phyloP scores from a whole-genome alignment of 2,797 vertebrate genomes.

The Champsocephalus esox region DNA sequence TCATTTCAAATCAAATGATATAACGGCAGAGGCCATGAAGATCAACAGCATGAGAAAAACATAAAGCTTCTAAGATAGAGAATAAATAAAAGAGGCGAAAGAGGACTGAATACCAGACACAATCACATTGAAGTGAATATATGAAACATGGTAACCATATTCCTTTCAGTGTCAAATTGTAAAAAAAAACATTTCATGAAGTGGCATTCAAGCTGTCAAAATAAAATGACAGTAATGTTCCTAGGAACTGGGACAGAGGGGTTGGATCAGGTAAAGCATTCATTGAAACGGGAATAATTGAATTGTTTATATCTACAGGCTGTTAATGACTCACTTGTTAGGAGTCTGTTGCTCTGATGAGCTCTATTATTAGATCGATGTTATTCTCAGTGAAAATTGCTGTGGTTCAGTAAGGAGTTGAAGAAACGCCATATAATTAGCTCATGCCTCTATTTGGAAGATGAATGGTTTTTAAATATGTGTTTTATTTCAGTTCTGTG shows the following conservation, averaged over 20 bases:
- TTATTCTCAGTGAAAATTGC: slow-evolving; percentile 18
- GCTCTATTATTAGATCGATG: slow-evolving; percentile 36
- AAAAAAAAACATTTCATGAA: slow-evolving; percentile 27
- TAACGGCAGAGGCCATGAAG: neutral
- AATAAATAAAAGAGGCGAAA: slow-evolving; percentile 1
- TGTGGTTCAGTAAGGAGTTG: slow-evolving; percentile 4
- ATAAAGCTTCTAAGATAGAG: neutral
- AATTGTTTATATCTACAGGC: slow-evolving; percentile 32
- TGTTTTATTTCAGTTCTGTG: neutral
- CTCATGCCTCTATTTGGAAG: neutral
- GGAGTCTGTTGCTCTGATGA: slow-evolving; percentile 36
- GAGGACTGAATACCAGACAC: neutral
- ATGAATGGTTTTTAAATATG: neutral
- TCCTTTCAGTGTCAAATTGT: too few species aligned
- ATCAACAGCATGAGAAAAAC: slow-evolving; percentile 26
- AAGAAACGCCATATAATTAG: slow-evolving; percentile 2
- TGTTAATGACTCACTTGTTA: slow-evolving; percentile 34
- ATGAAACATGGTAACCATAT: too few species aligned
- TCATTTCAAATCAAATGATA: slow-evolving; percentile 39
- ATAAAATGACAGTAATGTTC: slow-evolving; percentile 15
- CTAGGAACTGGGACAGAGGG: slow-evolving; percentile 19
- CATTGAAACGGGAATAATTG: slow-evolving; percentile 25
- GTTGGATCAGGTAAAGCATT: slow-evolving; percentile 14
- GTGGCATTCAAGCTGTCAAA: slow-evolving; percentile 43
- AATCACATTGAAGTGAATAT: neutral